Evolutionary conservation across 1,140 invertebrate species (phyloP), one percentile per base, ranked within the genome.

Genomic region (Mactra quadrangularis): DNA sequence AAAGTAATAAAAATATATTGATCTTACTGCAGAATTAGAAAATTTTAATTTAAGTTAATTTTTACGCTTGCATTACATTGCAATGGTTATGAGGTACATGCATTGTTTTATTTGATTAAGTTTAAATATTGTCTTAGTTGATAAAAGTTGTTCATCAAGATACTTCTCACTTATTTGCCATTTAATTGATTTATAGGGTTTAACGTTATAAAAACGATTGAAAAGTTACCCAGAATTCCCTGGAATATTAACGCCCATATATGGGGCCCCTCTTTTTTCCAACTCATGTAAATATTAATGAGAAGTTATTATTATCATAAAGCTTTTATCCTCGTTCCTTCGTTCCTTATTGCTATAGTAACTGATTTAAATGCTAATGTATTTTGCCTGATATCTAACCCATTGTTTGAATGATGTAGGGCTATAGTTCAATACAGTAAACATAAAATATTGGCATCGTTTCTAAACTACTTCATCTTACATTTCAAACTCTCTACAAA

Each of bases 341-440:
- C n/a, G 27, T 55, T 78, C 60, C 38, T 7, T 64, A 78, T 78
- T 57, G 31, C 76, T 78, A 68, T 78, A 68, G 76, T 55, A 38
- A 68, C 76, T 78, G 76, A 55, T 78, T 78, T 68, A 78, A 78
- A 78, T 78, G 76, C 76, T 78, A 78, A 78, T 78, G 76, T 68
- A 78, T 78, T 78, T 78, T 68, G 76, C 62, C 76, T 27, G 52
- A 68, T 78, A 78, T 78, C 76, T 78, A 78, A 57, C 76, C 29
- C 76, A 78, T 78, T 78, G 76, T 78, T 68, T 78, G 76, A 25
- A 68, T 45, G 62, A 68, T 68, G 64, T 68, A 52, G 60, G 17
- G 62, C 55, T 78, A 60, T 78, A n/a, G 76, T 78, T 78, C 76
- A 52, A 68, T 78, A 68, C 33, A 41, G 45, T 41, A 15, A 15